A percentile compares a stretch with the other conserved stretches of the same genome.
phyloP scores from a whole-genome alignment of 2,888 invertebrate species.

The Exocentrus adspersus region DNA sequence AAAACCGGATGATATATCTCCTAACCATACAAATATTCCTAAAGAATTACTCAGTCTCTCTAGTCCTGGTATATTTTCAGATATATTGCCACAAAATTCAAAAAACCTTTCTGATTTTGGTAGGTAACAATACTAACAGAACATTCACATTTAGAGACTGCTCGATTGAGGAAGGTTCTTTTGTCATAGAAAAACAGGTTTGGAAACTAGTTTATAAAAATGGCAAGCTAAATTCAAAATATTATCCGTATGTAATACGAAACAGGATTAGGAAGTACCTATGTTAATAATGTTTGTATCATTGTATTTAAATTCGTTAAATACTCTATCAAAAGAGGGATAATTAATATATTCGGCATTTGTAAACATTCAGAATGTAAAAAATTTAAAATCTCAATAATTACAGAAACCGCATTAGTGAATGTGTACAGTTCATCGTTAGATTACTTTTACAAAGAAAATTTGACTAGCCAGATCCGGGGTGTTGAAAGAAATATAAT shows the following conservation, averaged over 20 bases:
- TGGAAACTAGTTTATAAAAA: neutral
- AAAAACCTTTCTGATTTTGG: neutral
- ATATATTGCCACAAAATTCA: neutral
- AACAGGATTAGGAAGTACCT: slow-evolving; percentile 19
- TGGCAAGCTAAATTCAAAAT: slow-evolving; percentile 13
- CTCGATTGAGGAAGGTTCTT: slow-evolving; percentile 9
- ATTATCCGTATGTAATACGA: slow-evolving; percentile 22
- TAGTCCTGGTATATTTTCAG: neutral
- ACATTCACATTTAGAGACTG: slow-evolving; percentile 5
- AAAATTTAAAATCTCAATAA: slow-evolving; percentile 18
- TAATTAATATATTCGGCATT: neutral
- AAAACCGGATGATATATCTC: neutral
- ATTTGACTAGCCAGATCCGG: slow-evolving; percentile 13
- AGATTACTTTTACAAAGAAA: slow-evolving; percentile 9
- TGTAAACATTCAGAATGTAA: slow-evolving; percentile 20
- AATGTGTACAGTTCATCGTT: slow-evolving; percentile 14
- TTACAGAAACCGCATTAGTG: neutral
- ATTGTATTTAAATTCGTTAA: slow-evolving; percentile 20
- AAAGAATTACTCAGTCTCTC: neutral
- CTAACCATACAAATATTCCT: neutral
- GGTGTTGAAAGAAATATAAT: slow-evolving; percentile 14
- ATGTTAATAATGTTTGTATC: slow-evolving; percentile 26
- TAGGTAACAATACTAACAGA: neutral
- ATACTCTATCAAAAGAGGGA: neutral
- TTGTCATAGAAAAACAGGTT: slow-evolving; percentile 7